A percentile compares a stretch with the other conserved stretches of the same genome.
Evolutionary conservation across 2,797 vertebrate genomes (phyloP).

Genomic region (Neostethus bicornis): DNA sequence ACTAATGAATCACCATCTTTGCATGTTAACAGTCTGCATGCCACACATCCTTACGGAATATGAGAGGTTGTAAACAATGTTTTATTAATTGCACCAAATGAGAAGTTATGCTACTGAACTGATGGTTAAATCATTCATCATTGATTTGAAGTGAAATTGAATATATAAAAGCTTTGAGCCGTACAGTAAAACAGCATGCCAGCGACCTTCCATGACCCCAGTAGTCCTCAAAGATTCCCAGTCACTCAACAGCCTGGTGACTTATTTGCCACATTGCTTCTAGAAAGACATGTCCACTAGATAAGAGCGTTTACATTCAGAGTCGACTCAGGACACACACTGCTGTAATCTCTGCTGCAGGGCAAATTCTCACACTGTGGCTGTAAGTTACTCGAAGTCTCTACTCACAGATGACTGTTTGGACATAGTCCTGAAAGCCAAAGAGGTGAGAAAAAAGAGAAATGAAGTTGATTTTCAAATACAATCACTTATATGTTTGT

Average conservation of each 20-base stretch:
- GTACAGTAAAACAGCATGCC: slow-evolving; percentile 5
- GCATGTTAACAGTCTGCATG: neutral
- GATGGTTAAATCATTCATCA: neutral
- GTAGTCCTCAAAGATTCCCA: slow-evolving; percentile 4
- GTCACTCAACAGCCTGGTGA: slow-evolving; percentile 6
- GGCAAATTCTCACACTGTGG: slow-evolving; percentile 24
- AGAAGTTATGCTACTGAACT: neutral
- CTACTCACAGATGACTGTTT: slow-evolving; percentile 21
- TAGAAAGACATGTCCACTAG: slow-evolving; percentile 25
- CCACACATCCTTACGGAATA: neutral
- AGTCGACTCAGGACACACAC: slow-evolving; percentile 26
- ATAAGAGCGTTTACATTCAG: slow-evolving; percentile 31
- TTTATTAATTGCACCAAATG: neutral
- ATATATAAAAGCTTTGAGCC: neutral
- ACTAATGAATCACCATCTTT: too few species aligned
- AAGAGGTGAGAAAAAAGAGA: slow-evolving; percentile 12
- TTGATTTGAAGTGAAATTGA: neutral
- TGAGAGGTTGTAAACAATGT: neutral
- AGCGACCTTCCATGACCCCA: slow-evolving; percentile 15
- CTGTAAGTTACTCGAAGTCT: slow-evolving; percentile 42
- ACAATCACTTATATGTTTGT: slow-evolving; percentile 14
- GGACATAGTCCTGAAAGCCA: slow-evolving; percentile 31
- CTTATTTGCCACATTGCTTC: slow-evolving; percentile 18
- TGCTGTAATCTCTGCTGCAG: slow-evolving; percentile 42
- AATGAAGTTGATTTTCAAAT: slow-evolving; percentile 20